Conservation (phyloP, 2,797 vertebrate genomes). For the Trachurus trachurus region DNA sequence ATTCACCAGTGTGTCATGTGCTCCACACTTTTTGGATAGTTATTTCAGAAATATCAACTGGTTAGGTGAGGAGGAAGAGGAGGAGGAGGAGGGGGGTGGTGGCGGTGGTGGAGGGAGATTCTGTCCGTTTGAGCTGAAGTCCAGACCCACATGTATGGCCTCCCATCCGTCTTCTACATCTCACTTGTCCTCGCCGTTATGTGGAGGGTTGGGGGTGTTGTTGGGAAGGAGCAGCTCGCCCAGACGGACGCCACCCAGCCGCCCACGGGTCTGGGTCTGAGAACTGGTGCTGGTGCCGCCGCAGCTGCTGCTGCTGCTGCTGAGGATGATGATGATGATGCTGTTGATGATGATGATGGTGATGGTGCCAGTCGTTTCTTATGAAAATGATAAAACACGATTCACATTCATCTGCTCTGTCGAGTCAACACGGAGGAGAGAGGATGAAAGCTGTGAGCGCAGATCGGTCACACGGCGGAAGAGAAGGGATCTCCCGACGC, state of each 20-base stretch:
- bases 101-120: constrained; percentile 26
- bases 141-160: constrained; percentile 59
- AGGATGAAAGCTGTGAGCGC: constrained; percentile 39
- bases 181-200: constrained; percentile 69
- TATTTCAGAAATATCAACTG: constrained; percentile 67
- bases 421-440: constrained; percentile 41
- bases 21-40: constrained; percentile 66
- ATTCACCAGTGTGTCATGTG: constrained; percentile 64
- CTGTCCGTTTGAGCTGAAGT: constrained; percentile 54
- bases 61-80: constrained; percentile 50
- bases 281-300: constrained; percentile 34
- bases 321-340: too few relatives aligned
- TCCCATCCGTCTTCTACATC: constrained; percentile 62
- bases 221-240: constrained; percentile 62
- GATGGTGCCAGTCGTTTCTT: constrained; percentile 20
- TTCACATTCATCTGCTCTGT: constrained; percentile 40
- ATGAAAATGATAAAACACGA: constrained; percentile 30
- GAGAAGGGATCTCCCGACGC: constrained; percentile 61
- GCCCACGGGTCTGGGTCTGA: constrained; percentile 81
- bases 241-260: constrained; percentile 79
- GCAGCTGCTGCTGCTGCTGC: neutral
- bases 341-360: too few relatives aligned
- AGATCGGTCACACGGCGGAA: constrained; percentile 49
- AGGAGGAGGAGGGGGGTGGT: constrained; percentile 23
- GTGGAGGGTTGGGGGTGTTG: constrained; percentile 46